These are phyloP conservation scores for Zophobas atratus DNA, from an alignment of 1,140 invertebrate species.

Conservation along the genomic window DNA sequence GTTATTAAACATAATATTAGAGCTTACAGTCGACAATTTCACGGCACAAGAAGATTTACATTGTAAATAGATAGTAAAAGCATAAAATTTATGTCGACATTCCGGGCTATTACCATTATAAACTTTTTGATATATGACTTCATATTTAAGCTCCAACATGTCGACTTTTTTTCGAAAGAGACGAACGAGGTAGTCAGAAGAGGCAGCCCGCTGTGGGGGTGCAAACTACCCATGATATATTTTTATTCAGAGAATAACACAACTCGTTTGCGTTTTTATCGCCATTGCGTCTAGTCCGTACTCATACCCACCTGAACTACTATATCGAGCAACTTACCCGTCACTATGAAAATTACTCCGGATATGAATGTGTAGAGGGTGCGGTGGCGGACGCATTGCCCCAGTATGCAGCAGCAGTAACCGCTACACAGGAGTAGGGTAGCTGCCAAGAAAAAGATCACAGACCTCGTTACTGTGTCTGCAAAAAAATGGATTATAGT, in stretches of 20 bases:
- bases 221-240: constrained; percentile 32
- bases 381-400: constrained; percentile 75
- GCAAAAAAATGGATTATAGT: constrained; percentile 62
- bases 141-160: constrained; percentile 48
- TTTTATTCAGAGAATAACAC: constrained; percentile 12
- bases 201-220: constrained; percentile 3
- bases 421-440: constrained; percentile 76
- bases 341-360: constrained; percentile 81
- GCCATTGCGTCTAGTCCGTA: background rate
- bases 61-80: constrained; percentile 32
- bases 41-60: constrained; percentile 36
- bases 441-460: constrained; percentile 78
- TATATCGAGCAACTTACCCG: constrained; percentile 69
- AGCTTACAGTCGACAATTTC: constrained; percentile 41
- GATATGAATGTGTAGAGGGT: constrained; percentile 79
- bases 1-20: constrained; percentile 36
- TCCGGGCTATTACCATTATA: constrained; percentile 45
- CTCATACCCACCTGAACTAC: background rate
- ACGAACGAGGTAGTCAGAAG: constrained; percentile 10
- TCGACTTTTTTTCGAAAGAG: constrained; percentile 42
- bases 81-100: constrained; percentile 48
- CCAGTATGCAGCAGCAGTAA: constrained; percentile 77
- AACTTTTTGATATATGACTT: constrained; percentile 48
- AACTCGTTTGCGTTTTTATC: constrained; percentile 5
- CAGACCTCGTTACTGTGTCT: constrained; percentile 82